A percentile compares a stretch with the other conserved stretches of the same genome.
phyloP scores from a whole-genome alignment of 2,888 invertebrate genomes.

The Himalopsyche anomala region DNA sequence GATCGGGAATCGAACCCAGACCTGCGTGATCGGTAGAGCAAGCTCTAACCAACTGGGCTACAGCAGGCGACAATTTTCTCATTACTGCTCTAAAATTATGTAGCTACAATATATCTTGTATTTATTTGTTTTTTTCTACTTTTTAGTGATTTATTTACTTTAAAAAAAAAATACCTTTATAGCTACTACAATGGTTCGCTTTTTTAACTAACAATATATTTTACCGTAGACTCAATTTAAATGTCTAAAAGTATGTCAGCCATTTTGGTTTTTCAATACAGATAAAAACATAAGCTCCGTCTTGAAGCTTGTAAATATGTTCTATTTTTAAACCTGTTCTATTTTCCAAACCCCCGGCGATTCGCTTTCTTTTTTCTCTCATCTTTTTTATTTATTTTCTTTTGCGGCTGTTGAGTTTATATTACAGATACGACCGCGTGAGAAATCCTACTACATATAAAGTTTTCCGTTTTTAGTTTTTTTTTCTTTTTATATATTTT shows the following conservation, averaged over 20 bases:
- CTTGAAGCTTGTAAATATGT: conserved; percentile 21
- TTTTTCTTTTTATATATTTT: no score
- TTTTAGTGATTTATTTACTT: no score
- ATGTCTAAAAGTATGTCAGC: conserved; percentile 7
- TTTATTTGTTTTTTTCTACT: no score
- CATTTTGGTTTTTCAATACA: conserved; percentile 23
- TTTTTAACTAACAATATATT: no score
- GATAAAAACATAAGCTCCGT: conserved; percentile 18
- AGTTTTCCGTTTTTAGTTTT: background rate
- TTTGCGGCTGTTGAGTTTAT: conserved; percentile 42
- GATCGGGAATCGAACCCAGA: no score
- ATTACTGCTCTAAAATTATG: no score
- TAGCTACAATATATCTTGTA: no score
- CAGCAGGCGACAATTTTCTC: no score
- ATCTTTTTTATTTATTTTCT: conserved; percentile 3
- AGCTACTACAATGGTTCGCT: no score
- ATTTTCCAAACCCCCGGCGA: conserved; percentile 64
- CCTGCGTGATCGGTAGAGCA: no score
- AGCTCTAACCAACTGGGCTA: no score
- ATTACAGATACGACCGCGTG: conserved; percentile 42
- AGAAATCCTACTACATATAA: background rate
- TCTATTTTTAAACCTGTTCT: conserved; percentile 59
- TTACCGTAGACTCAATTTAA: background rate
- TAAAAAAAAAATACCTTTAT: no score
- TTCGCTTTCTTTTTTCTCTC: conserved; percentile 44